Conservation (phyloP, 2,888 invertebrate species). For the Aphidius colemani region DNA sequence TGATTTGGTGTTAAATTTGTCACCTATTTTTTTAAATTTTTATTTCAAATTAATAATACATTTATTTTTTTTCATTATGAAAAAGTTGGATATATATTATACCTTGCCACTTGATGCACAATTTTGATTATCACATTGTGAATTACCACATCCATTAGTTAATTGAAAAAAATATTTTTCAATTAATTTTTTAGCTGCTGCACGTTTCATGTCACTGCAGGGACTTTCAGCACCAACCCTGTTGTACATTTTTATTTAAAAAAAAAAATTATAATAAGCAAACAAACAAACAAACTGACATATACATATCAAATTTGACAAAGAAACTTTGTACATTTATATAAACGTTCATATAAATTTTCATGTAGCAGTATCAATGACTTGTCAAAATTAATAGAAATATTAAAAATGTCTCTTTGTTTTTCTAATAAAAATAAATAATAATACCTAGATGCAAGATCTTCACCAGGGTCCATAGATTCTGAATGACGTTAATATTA, state of each 20-base stretch:
- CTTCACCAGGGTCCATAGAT: slow-evolving; percentile 61
- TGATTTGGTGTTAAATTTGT: slow-evolving; percentile 82
- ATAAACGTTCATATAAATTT: too few relatives aligned
- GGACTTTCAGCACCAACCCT: slow-evolving; percentile 58
- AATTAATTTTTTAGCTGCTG: slow-evolving; percentile 80
- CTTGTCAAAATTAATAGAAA: slow-evolving; percentile 23
- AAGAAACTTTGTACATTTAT: not conserved
- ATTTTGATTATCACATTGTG: slow-evolving; percentile 81
- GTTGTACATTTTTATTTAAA: not conserved
- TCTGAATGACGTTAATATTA: slow-evolving; percentile 47
- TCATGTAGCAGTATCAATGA: slow-evolving; percentile 23
- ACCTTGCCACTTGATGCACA: slow-evolving; percentile 92
- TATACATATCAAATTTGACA: too few relatives aligned
- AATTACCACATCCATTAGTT: slow-evolving; percentile 89
- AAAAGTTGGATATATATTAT: not conserved
- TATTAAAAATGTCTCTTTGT: too few relatives aligned
- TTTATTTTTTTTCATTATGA: not conserved
- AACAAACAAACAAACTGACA: too few relatives aligned
- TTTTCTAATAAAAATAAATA: not conserved
- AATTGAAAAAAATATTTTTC: slow-evolving; percentile 93
- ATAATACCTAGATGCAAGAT: slow-evolving; percentile 56
- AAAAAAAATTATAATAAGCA: too few relatives aligned
- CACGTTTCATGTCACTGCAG: slow-evolving; percentile 62
- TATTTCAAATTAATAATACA: not conserved
- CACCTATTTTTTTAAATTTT: slow-evolving; percentile 59